Base-by-base conservation (phyloP, 2,888 invertebrate species). In the Macaria liturata region DNA sequence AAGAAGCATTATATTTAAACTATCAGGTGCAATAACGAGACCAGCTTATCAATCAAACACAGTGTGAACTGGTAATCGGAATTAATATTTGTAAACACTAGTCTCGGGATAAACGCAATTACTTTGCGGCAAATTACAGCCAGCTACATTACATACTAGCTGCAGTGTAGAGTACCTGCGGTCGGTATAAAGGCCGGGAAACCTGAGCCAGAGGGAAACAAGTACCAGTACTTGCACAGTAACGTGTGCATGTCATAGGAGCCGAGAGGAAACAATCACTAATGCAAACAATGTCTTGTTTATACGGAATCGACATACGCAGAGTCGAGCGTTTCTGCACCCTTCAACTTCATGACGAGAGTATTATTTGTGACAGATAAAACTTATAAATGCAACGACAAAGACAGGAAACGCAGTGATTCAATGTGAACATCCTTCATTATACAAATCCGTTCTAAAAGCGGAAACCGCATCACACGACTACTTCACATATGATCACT, bases 391-490 rank as follows among this genome's bases (percentile, higher is more conserved):
- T 68, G 54, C 45, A 64, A 78, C 67, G 72, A 80, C 76, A 78
- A 81, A 80, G 75, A 73, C 80, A 78, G 80, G 80, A 81, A 80
- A 78, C 75, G 70, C 54, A 78, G 77, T 80, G 72, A 81, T 76
- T 81, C 75, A 80, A 80, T 71, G 69, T 76, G 68, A 74, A 76
- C 76, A 75, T 78, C 78, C 80, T 78, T 68, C 70, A 75, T 76
- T 73, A 69, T 68, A 76, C 68, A 74, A 77, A 80, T 79, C 76
- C 76, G 68, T 68, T 70, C 66, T 65, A 70, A 73, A 69, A 67
- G 71, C 71, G 70, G 74, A 74, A 78, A 75, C 75, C 66, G 54
- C 65, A 68, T 61, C 74, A 74, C 75, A 61, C 52, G 60, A 48
- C 67, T 63, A 59, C 47, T 48, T 45, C 50, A 60, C 59, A 40